These are phyloP conservation scores for Homarus americanus DNA, from an alignment of 1,140 invertebrate genomes.

Conservation along the genomic window DNA sequence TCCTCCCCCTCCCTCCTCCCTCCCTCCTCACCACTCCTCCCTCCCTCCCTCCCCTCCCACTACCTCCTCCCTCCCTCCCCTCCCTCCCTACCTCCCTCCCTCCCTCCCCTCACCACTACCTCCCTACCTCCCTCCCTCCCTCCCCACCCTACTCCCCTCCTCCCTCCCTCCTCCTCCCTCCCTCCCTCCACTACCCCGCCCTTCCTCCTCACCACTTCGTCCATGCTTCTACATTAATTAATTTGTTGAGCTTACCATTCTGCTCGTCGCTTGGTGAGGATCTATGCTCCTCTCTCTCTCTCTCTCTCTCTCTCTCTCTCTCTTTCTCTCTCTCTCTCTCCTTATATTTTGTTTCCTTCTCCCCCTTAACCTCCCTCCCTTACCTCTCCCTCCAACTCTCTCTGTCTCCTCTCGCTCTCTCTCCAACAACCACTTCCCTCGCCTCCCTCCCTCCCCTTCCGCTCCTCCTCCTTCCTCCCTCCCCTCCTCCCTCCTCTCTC, in stretches of 20 bases:
- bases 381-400: neutral
- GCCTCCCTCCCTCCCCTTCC: neutral
- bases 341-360: too few species aligned
- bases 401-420: neutral
- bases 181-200: too few species aligned
- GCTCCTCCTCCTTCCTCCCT: neutral
- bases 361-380: too few species aligned
- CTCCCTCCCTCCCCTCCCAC: neutral
- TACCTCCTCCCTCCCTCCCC: neutral
- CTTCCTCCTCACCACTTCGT: neutral
- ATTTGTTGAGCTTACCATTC: constrained; percentile 4
- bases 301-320: neutral
- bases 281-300: neutral
- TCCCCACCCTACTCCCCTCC: too few species aligned
- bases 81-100: neutral
- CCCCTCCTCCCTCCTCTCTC: neutral
- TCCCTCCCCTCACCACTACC: too few species aligned
- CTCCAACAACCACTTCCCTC: neutral
- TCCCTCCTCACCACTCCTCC: neutral
- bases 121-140: too few species aligned
- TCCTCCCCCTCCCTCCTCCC: too few species aligned
- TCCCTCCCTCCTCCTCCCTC: too few species aligned
- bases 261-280: neutral
- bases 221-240: neutral
- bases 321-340: neutral